These are phyloP conservation scores for Eupeodes corollae DNA, from an alignment of 1,140 invertebrate species.

Conservation along the genomic window DNA sequence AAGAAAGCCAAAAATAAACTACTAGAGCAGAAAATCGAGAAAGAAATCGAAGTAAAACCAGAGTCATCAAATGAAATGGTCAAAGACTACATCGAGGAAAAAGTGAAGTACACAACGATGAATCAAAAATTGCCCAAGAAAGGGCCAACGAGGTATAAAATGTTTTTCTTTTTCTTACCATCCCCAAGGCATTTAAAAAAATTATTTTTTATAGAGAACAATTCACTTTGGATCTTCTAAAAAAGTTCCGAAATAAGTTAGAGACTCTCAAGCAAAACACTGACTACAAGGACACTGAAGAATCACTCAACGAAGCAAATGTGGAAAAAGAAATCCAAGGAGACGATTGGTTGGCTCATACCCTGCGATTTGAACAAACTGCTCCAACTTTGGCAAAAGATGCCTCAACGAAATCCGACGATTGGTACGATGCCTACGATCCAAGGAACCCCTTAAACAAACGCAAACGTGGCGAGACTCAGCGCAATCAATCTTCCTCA, in stretches of 20 bases:
- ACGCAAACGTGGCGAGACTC: constrained; percentile 59
- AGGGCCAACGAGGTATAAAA: constrained; percentile 47
- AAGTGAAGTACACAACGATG: constrained; percentile 64
- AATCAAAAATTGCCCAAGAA: constrained; percentile 57
- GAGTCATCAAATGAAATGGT: constrained; percentile 48
- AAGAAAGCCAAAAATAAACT: constrained; percentile 42
- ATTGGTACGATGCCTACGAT: constrained; percentile 95
- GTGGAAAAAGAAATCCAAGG: constrained; percentile 42
- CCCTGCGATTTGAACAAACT: constrained; percentile 65
- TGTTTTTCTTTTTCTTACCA: neutral
- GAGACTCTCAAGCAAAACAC: constrained; percentile 50
- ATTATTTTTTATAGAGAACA: constrained; percentile 43
- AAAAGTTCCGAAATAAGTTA: constrained; percentile 74
- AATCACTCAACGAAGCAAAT: constrained; percentile 8
- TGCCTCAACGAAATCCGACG: constrained; percentile 83
- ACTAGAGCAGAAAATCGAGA: constrained; percentile 37
- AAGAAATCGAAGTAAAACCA: constrained; percentile 29
- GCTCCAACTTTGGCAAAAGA: constrained; percentile 79
- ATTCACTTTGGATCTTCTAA: constrained; percentile 65
- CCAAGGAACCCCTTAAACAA: constrained; percentile 91
- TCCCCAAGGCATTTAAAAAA: constrained; percentile 1
- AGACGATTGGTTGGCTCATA: constrained; percentile 62
- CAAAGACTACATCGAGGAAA: constrained; percentile 60
- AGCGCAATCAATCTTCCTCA: neutral
- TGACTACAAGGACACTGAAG: constrained; percentile 23